Evolutionary conservation across 2,113 vertebrate species (phyloP).

Genomic region (Andinoacara biseriatus): DNA sequence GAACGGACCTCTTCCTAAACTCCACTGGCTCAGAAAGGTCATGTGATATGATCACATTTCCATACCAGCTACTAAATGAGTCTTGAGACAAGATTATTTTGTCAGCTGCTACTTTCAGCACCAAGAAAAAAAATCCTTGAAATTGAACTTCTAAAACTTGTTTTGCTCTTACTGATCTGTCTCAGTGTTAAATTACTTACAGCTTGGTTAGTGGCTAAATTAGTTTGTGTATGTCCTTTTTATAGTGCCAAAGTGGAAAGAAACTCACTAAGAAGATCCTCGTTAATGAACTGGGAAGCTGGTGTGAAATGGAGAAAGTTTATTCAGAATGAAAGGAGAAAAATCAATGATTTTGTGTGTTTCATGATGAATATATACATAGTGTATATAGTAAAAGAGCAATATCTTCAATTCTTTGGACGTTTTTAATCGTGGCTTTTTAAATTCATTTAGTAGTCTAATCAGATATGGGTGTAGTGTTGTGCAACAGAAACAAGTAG

Average conservation of each 20-base stretch:
- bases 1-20: not conserved
- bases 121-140: constrained; percentile 3
- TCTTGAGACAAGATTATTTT: constrained; percentile 2
- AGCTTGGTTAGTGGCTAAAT: not conserved
- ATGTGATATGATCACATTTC: not conserved
- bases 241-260: not conserved
- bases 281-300: not conserved
- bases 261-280: not conserved
- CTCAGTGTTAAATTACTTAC: not conserved
- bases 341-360: not conserved
- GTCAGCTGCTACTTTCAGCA: not conserved
- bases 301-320: not conserved
- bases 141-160: constrained; percentile 1
- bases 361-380: too few relatives aligned
- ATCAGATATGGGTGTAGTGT: not conserved
- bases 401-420: not conserved
- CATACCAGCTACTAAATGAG: not conserved
- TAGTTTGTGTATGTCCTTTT: not conserved
- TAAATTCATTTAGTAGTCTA: not conserved
- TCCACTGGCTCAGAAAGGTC: not conserved
- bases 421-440: not conserved
- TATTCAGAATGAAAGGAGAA: not conserved
- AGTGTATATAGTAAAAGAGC: too few relatives aligned
- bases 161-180: not conserved
- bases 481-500: too few relatives aligned